Base-by-base conservation (phyloP, 2,888 invertebrate species). In the Drosophila borborema region DNA sequence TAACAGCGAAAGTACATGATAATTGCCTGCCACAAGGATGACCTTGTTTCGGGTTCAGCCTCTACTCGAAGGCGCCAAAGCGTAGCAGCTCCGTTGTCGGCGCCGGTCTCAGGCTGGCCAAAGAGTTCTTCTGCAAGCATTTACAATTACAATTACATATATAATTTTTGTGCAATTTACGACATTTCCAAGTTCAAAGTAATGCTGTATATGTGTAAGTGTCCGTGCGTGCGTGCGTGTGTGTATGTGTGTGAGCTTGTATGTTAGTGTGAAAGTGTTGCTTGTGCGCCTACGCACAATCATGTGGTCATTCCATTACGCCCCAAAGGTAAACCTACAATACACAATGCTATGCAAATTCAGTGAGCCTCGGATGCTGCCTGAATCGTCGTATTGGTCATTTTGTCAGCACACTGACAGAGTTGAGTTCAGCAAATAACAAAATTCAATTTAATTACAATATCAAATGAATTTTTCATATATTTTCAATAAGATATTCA, bases 71-170 rank as follows among this genome's bases (percentile, higher is more conserved):
- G 63, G 90, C 87, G 64, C 86, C 89, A 41, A 86, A 90, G 53
- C 86, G 90, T 54, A 89, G 79, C 69, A 90, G 73, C 16, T 86
- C 90, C 77, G 81, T 74, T 28, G 90, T 55, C 41, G 77, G 75
- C 69, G 68, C 77, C 53, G 88, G 83, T 83, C 90, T 64, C 65
- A 72, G 65, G 64, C 80, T 76, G 71, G 82, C 90, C 88, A 85
- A 54, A 28, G 83, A 83, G 60, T 88, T 85, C 83, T 83, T 89
- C 90, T 85, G 85, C 67, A 85, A 85, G 69, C 90, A 87, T 82
- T 88, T 75, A 77, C 61, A 82, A 77, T 81, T 64, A 72, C 82
- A 89, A 77, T 80, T 86, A 67, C 64, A 73, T 86, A 65, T 61
- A 75, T 49, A 71, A 58, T 72, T 72, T 72, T 45, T 73, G 48